These are phyloP conservation scores for Chaenocephalus aceratus DNA, from an alignment of 2,113 vertebrate species.

Conservation along the genomic window DNA sequence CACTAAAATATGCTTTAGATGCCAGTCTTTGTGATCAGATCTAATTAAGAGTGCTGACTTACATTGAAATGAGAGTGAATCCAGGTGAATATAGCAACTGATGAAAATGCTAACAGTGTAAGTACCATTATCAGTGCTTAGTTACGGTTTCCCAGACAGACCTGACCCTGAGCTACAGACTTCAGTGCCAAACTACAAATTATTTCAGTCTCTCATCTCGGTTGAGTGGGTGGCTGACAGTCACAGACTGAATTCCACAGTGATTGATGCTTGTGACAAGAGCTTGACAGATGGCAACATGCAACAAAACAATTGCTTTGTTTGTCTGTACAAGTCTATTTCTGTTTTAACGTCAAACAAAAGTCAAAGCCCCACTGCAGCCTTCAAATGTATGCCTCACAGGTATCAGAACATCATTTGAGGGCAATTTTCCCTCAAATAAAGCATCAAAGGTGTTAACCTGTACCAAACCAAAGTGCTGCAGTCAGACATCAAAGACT, in stretches of 20 bases:
- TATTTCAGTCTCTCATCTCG: slow-evolving; percentile 32
- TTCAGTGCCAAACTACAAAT: slow-evolving; percentile 31
- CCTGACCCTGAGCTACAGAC: slow-evolving; percentile 30
- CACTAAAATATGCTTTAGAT: slow-evolving; percentile 20
- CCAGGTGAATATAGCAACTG: neutral
- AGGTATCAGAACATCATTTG: slow-evolving; percentile 30
- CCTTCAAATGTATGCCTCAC: slow-evolving; percentile 2
- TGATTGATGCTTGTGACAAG: slow-evolving; percentile 42
- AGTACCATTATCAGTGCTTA: slow-evolving; percentile 3
- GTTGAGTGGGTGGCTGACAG: slow-evolving; percentile 33
- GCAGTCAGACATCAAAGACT: slow-evolving; percentile 27
- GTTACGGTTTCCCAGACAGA: slow-evolving; percentile 33
- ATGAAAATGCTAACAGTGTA: slow-evolving; percentile 8
- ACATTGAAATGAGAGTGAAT: neutral
- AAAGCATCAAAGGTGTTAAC: slow-evolving; percentile 29
- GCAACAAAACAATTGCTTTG: slow-evolving; percentile 35
- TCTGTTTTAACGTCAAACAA: slow-evolving; percentile 37
- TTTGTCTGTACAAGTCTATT: slow-evolving; percentile 23
- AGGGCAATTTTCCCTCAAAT: slow-evolving; percentile 24
- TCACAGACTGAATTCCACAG: slow-evolving; percentile 14
- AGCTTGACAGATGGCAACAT: slow-evolving; percentile 17
- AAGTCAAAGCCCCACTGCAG: slow-evolving; percentile 11
- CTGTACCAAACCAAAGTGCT: neutral
- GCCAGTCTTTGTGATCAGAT: slow-evolving; percentile 16
- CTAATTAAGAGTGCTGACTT: slow-evolving; percentile 5